Evolutionary conservation across 2,888 invertebrate genomes (phyloP).

Genomic region (Drosophila kuntzei): DNA sequence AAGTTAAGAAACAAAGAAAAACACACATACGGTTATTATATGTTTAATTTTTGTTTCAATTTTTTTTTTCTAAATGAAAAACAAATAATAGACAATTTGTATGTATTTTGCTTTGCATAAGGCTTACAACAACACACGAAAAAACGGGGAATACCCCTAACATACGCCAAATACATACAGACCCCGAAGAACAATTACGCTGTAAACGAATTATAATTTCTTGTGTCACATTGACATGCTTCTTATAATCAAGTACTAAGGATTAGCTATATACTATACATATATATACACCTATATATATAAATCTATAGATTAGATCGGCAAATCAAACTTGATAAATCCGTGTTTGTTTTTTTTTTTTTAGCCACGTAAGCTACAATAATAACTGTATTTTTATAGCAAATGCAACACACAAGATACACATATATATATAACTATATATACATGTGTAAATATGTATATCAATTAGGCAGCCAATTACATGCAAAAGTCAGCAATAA

Average conservation of each 20-base stretch:
- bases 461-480: slow-evolving; percentile 59
- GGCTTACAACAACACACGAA: slow-evolving; percentile 18
- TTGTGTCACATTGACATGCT: slow-evolving; percentile 75
- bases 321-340: slow-evolving; percentile 29
- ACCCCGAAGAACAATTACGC: slow-evolving; percentile 47
- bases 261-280: slow-evolving; percentile 30
- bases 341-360: slow-evolving; percentile 31
- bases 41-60: background rate
- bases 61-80: background rate
- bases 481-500: slow-evolving; percentile 19
- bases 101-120: slow-evolving; percentile 60
- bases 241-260: slow-evolving; percentile 57
- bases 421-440: slow-evolving; percentile 16
- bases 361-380: slow-evolving; percentile 47
- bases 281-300: slow-evolving; percentile 27
- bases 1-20: slow-evolving; percentile 5
- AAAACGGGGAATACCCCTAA: slow-evolving; percentile 2
- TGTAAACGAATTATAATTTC: slow-evolving; percentile 75
- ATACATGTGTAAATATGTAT: slow-evolving; percentile 20
- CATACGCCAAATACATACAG: background rate
- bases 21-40: slow-evolving; percentile 6
- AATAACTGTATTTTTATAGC: slow-evolving; percentile 46
- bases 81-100: slow-evolving; percentile 32
- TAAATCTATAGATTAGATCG: slow-evolving; percentile 31
- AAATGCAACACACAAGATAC: slow-evolving; percentile 12